phyloP scores from a whole-genome alignment of 1,140 invertebrate species.

The Hylaeus volcanicus region DNA sequence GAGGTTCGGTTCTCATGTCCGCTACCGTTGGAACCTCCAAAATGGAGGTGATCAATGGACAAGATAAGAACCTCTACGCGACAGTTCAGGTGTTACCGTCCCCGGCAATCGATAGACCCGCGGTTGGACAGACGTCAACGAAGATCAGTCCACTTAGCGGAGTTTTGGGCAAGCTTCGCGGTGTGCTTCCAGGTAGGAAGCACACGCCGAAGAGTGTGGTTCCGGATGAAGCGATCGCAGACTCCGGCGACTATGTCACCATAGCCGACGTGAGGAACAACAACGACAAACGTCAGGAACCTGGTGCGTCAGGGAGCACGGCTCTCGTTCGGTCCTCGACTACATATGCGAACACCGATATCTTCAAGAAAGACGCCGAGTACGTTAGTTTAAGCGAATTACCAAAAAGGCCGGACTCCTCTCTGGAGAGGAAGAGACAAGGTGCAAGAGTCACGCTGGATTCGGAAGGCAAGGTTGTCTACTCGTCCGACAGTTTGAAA shows the following conservation, averaged over 20 bases:
- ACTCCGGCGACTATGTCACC: conserved; percentile 91
- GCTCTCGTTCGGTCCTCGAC: conserved; percentile 46
- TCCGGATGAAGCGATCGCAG: conserved; percentile 79
- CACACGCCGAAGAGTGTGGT: conserved; percentile 71
- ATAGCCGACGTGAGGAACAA: conserved; percentile 91
- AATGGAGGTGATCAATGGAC: conserved; percentile 81
- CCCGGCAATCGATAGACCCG: conserved; percentile 13
- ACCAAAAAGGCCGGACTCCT: conserved; percentile 81
- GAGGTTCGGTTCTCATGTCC: conserved; percentile 73
- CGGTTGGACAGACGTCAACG: conserved; percentile 13
- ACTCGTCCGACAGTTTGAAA: conserved; percentile 92
- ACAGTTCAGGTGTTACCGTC: conserved; percentile 76
- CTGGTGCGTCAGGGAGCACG: conserved; percentile 37
- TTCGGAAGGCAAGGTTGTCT: conserved; percentile 94
- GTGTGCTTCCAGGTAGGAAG: conserved; percentile 79
- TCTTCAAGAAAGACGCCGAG: conserved; percentile 83
- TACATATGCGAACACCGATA: conserved; percentile 75
- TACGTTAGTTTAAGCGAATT: conserved; percentile 91
- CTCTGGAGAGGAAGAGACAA: conserved; percentile 82
- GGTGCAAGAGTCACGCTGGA: conserved; percentile 92
- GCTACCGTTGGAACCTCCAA: conserved; percentile 78
- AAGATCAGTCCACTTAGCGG: conserved; percentile 75
- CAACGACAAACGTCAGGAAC: conserved; percentile 82
- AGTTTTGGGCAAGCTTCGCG: conserved; percentile 77
- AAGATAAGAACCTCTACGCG: conserved; percentile 81